Conservation (phyloP, 2,113 vertebrate species). For the Nothobranchius furzeri region DNA sequence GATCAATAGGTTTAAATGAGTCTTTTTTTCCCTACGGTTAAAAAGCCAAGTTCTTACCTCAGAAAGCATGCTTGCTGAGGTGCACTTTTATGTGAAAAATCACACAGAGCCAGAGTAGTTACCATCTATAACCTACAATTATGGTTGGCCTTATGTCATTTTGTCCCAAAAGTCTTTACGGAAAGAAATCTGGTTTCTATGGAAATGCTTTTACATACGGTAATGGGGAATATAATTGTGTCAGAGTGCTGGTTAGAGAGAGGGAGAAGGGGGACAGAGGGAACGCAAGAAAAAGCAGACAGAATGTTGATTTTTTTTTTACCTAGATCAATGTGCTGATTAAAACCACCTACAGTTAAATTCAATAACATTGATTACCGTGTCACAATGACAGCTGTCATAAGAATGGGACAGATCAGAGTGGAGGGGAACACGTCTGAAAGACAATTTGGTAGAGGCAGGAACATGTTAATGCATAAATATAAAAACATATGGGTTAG, state of each 20-base stretch:
- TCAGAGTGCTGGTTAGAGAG: background rate
- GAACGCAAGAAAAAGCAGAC: background rate
- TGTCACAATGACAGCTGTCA: slow-evolving; percentile 3
- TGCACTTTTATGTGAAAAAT: slow-evolving; percentile 51
- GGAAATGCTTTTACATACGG: slow-evolving; percentile 50
- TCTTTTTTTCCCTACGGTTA: slow-evolving; percentile 24
- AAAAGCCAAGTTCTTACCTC: slow-evolving; percentile 46
- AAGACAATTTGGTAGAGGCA: background rate
- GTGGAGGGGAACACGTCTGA: background rate
- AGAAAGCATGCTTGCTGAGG: slow-evolving; percentile 42
- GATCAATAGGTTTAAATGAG: slow-evolving; percentile 22
- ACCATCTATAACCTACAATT: slow-evolving; percentile 66
- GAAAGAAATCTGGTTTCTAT: slow-evolving; percentile 63
- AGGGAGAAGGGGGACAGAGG: background rate
- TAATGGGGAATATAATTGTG: slow-evolving; percentile 10
- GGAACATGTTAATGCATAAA: background rate
- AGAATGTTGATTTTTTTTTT: background rate
- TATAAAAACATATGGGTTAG: too few relatives aligned
- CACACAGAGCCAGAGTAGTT: slow-evolving; percentile 47
- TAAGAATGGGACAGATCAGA: background rate
- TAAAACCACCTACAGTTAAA: background rate
- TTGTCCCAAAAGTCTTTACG: slow-evolving; percentile 46
- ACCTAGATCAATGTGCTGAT: background rate
- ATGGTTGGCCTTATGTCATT: slow-evolving; percentile 58
- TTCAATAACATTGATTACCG: slow-evolving; percentile 4